phyloP scores from a whole-genome alignment of 2,888 invertebrate genomes.

The Drosophila mimica region DNA sequence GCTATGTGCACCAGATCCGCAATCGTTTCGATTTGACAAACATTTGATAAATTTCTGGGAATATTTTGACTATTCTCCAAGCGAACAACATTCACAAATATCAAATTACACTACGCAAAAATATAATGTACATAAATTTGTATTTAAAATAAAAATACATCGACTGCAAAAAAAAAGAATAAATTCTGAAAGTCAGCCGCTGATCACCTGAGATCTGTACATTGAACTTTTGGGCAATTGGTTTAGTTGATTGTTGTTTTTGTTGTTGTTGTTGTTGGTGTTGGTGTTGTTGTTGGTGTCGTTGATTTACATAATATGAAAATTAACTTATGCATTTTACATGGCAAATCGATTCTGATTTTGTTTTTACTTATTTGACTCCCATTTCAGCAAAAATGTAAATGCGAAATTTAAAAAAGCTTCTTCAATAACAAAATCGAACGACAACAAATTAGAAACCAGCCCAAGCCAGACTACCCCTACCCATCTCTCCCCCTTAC shows the following conservation, averaged over 20 bases:
- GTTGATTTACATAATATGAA: slow-evolving; percentile 41
- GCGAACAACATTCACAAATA: not conserved
- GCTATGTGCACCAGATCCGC: no score
- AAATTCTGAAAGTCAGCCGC: not conserved
- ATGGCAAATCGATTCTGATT: slow-evolving; percentile 37
- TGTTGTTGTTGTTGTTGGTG: not conserved
- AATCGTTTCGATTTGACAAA: not conserved
- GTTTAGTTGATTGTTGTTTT: slow-evolving; percentile 25
- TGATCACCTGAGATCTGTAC: slow-evolving; percentile 28
- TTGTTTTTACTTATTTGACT: slow-evolving; percentile 27
- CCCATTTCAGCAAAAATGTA: slow-evolving; percentile 60
- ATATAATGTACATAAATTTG: not conserved
- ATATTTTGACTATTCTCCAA: not conserved
- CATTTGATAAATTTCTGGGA: not conserved
- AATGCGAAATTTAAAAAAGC: slow-evolving; percentile 38
- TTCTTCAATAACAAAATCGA: slow-evolving; percentile 32
- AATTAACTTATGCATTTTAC: slow-evolving; percentile 58
- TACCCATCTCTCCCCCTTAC: no score
- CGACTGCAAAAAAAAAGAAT: not conserved
- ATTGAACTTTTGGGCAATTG: slow-evolving; percentile 45
- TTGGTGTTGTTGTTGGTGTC: slow-evolving; percentile 26
- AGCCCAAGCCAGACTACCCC: slow-evolving; percentile 21
- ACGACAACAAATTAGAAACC: slow-evolving; percentile 55
- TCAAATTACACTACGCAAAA: not conserved
- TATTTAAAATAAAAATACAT: not conserved